Evolutionary conservation across 2,113 vertebrate genomes (phyloP).

Genomic region (Archilochus colubris): DNA sequence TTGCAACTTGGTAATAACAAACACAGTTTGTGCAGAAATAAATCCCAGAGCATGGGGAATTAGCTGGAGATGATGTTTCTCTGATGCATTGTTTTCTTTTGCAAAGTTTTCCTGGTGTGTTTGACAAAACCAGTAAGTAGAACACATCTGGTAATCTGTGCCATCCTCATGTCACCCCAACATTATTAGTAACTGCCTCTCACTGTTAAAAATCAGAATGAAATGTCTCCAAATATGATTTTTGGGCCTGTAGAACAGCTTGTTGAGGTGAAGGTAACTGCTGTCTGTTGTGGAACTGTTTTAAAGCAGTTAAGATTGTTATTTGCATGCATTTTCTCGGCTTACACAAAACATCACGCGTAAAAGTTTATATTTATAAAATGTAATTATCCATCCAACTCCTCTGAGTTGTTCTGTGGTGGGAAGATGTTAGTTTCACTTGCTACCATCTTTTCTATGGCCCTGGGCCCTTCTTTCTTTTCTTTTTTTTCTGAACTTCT

Average conservation of each 20-base stretch:
- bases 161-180: not conserved
- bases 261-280: conserved; percentile 40
- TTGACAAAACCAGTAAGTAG: conserved; percentile 13
- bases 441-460: not conserved
- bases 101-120: not conserved
- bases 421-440: not conserved
- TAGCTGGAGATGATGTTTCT: conserved; percentile 8
- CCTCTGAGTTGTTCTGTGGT: not conserved
- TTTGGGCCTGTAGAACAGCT: not conserved
- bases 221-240: conserved; percentile 46
- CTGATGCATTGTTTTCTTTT: conserved; percentile 29
- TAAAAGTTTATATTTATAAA: conserved; percentile 22
- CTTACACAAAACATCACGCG: not conserved
- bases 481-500: not conserved
- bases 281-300: not conserved
- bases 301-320: conserved; percentile 43
- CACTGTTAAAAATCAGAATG: conserved; percentile 3
- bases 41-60: not conserved
- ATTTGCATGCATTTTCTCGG: conserved; percentile 28
- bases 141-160: not conserved
- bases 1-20: not conserved
- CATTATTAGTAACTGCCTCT: not conserved
- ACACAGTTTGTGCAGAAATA: not conserved
- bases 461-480: not conserved
- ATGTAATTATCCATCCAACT: conserved; percentile 5